Evolutionary conservation across 2,113 vertebrate genomes (phyloP).

Genomic region (Otis tarda): DNA sequence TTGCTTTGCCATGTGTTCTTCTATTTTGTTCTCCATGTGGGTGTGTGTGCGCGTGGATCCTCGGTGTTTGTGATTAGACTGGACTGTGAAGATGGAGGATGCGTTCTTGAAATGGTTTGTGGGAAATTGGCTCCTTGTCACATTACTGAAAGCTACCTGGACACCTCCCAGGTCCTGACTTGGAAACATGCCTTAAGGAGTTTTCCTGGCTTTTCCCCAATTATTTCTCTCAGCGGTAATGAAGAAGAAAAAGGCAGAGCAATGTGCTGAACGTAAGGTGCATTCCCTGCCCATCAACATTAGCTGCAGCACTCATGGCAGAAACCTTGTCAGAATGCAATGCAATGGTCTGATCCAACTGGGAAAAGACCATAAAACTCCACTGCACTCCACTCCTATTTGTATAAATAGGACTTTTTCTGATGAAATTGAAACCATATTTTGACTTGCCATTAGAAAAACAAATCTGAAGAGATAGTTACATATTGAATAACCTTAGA

Average conservation of each 20-base stretch:
- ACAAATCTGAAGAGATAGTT: constrained; percentile 39
- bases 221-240: constrained; percentile 1
- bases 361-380: constrained; percentile 41
- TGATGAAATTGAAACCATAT: constrained; percentile 61
- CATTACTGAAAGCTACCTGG: constrained; percentile 43
- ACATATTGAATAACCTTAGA: constrained; percentile 1
- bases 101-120: constrained; percentile 33
- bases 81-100: constrained; percentile 7
- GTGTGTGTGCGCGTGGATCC: neutral
- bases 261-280: neutral
- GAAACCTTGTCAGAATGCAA: fast-evolving
- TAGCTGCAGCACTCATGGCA: neutral
- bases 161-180: constrained; percentile 28
- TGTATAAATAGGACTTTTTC: constrained; percentile 45
- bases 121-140: constrained; percentile 14
- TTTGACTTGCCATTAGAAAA: constrained; percentile 48
- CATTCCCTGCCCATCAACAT: neutral
- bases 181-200: constrained; percentile 14
- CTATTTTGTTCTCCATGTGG: neutral
- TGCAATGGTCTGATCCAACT: neutral
- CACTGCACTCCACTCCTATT: neutral
- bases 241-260: neutral
- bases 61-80: neutral
- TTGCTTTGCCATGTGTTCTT: constrained; percentile 49
- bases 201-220: neutral